A percentile compares a stretch with the other conserved stretches of the same genome.
Evolutionary conservation across 2,797 vertebrate species (phyloP).

Genomic region (Telmatherina bonti): DNA sequence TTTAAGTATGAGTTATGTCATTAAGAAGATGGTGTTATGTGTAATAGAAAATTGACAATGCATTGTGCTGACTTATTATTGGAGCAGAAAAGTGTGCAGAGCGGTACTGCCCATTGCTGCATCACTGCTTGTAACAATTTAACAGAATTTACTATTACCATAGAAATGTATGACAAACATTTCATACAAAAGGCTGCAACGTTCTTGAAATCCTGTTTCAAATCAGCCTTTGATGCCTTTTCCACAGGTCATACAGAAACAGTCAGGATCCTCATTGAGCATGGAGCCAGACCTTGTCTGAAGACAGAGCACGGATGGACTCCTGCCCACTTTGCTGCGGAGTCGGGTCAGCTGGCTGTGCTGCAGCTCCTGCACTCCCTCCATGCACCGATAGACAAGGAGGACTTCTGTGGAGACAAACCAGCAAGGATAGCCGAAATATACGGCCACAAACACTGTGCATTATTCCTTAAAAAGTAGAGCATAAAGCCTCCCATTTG

Average conservation of each 20-base stretch:
- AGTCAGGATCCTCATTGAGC: slow-evolving; percentile 81
- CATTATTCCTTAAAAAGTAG: slow-evolving; percentile 87
- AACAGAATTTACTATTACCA: background rate
- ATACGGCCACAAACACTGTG: slow-evolving; percentile 90
- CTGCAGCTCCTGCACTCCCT: slow-evolving; percentile 86
- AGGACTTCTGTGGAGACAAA: slow-evolving; percentile 89
- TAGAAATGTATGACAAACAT: background rate
- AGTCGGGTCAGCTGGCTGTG: slow-evolving; percentile 84
- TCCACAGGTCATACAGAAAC: slow-evolving; percentile 85
- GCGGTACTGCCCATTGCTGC: background rate
- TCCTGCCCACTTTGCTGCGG: slow-evolving; percentile 90
- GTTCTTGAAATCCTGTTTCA: background rate
- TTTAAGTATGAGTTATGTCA: no score
- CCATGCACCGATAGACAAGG: slow-evolving; percentile 85
- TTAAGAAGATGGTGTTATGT: no score
- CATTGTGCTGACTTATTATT: background rate
- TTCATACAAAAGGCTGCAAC: no score
- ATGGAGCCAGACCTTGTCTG: slow-evolving; percentile 86
- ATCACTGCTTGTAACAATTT: background rate
- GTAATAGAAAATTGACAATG: background rate
- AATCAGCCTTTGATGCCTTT: background rate
- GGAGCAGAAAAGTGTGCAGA: background rate
- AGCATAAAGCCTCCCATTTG: slow-evolving; percentile 30
- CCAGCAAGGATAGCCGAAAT: slow-evolving; percentile 88
- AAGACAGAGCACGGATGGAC: slow-evolving; percentile 89